These are phyloP conservation scores for Nomada flava DNA, from an alignment of 2,888 invertebrate species.

Conservation along the genomic window DNA sequence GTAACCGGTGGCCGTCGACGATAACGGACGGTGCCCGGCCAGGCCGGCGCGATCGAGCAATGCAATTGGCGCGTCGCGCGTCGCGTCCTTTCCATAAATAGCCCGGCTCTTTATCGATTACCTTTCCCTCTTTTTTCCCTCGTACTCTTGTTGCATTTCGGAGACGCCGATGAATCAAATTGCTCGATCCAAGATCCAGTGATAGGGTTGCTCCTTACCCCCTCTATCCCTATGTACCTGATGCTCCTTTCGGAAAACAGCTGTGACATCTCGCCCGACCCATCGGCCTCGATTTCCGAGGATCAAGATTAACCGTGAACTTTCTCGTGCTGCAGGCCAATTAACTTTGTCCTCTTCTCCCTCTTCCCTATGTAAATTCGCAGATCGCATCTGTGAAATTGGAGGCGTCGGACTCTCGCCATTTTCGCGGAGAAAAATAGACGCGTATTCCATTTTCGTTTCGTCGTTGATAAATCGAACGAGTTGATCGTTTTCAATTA, in stretches of 20 bases:
- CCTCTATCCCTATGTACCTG: too few relatives aligned
- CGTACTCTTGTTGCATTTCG: neutral
- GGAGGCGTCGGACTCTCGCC: too few relatives aligned
- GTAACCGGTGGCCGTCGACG: constrained; percentile 25
- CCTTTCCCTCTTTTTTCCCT: neutral
- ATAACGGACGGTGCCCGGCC: constrained; percentile 53
- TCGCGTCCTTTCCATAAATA: constrained; percentile 61
- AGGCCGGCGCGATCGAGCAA: constrained; percentile 50
- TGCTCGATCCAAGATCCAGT: constrained; percentile 26
- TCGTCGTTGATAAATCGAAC: constrained; percentile 31
- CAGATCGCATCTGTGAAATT: constrained; percentile 31
- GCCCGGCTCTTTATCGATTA: constrained; percentile 33
- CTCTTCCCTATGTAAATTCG: constrained; percentile 27
- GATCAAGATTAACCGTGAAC: constrained; percentile 39
- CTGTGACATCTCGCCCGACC: constrained; percentile 42
- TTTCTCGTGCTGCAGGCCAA: constrained; percentile 12
- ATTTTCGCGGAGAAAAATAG: constrained; percentile 1
- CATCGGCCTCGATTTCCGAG: constrained; percentile 25
- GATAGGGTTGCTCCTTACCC: constrained; percentile 18
- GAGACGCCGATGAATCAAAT: constrained; percentile 6
- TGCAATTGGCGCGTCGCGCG: constrained; percentile 63
- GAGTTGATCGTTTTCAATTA: constrained; percentile 41
- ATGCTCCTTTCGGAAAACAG: constrained; percentile 29
- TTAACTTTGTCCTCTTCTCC: constrained; percentile 28
- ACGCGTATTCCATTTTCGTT: neutral